Conservation (phyloP, 2,888 invertebrate genomes). For the Melanostoma mellinum region DNA sequence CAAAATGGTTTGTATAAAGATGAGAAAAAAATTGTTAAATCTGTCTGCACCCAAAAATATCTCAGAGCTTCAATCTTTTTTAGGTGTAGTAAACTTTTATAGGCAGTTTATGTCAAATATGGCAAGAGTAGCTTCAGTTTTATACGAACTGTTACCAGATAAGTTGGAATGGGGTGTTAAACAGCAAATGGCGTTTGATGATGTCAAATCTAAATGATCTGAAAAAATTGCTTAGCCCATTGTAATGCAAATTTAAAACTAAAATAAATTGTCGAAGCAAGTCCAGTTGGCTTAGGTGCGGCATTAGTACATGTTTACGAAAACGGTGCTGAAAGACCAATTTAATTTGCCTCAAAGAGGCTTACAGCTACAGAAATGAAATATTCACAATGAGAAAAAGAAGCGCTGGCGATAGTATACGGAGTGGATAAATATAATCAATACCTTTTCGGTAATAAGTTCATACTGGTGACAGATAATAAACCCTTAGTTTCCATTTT, state of each 20-base stretch:
- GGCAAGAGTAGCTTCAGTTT: constrained; percentile 74
- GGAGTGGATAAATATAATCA: constrained; percentile 75
- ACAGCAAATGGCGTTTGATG: constrained; percentile 15
- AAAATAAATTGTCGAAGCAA: too few relatives aligned
- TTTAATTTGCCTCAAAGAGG: too few relatives aligned
- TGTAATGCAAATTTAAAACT: too few relatives aligned
- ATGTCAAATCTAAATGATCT: constrained; percentile 12
- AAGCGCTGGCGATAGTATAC: too few relatives aligned
- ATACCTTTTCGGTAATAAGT: constrained; percentile 78
- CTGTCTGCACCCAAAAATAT: constrained; percentile 24
- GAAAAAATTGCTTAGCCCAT: constrained; percentile 52
- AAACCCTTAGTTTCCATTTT: constrained; percentile 74
- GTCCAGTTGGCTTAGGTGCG: too few relatives aligned
- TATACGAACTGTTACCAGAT: constrained; percentile 74
- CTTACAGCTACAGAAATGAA: too few relatives aligned
- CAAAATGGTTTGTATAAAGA: constrained; percentile 30
- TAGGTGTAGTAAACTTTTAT: constrained; percentile 79
- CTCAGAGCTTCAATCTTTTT: constrained; percentile 73
- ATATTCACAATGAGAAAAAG: too few relatives aligned
- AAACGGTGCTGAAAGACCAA: too few relatives aligned
- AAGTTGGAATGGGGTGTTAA: constrained; percentile 21
- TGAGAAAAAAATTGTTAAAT: constrained; percentile 18
- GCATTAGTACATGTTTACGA: too few relatives aligned
- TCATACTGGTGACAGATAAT: constrained; percentile 73
- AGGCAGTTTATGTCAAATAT: constrained; percentile 76